Conservation (phyloP, 2,113 vertebrate species). For the Helogale parvula region DNA sequence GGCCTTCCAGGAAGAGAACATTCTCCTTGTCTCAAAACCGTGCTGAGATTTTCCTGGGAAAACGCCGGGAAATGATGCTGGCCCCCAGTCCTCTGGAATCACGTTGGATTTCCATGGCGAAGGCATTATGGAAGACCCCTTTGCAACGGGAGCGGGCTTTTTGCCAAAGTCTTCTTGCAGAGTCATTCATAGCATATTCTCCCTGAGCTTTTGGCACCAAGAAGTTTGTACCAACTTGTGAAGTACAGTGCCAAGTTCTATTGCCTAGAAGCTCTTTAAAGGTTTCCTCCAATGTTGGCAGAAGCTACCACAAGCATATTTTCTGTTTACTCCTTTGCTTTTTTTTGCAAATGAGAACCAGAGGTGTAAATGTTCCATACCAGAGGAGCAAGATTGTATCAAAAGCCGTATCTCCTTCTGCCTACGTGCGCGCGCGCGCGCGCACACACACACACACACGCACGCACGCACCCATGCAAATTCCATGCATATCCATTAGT, state of each 20-base stretch:
- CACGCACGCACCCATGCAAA: neutral
- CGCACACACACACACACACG: neutral
- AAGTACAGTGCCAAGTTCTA: slow-evolving; percentile 13
- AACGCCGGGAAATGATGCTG: neutral
- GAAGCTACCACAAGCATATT: slow-evolving; percentile 40
- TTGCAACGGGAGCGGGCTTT: neutral
- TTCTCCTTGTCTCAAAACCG: slow-evolving; percentile 11
- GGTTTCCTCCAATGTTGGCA: slow-evolving; percentile 61
- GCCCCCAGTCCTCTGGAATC: neutral
- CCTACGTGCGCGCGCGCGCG: neutral
- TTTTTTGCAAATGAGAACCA: slow-evolving; percentile 26
- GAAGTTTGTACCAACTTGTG: slow-evolving; percentile 31
- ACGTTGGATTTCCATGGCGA: neutral
- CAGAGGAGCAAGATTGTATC: slow-evolving; percentile 32
- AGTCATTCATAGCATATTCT: neutral
- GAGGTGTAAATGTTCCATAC: slow-evolving; percentile 40
- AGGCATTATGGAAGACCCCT: neutral
- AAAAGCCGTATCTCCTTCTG: neutral
- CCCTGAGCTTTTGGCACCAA: neutral
- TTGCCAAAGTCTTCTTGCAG: neutral
- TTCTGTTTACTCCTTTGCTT: slow-evolving; percentile 43
- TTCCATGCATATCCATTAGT: neutral
- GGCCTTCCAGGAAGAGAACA: neutral
- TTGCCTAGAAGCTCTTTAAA: slow-evolving; percentile 46
- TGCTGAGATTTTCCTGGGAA: neutral